Evolutionary conservation across 2,888 invertebrate genomes (phyloP).

Genomic region (Caenorhabditis becei): DNA sequence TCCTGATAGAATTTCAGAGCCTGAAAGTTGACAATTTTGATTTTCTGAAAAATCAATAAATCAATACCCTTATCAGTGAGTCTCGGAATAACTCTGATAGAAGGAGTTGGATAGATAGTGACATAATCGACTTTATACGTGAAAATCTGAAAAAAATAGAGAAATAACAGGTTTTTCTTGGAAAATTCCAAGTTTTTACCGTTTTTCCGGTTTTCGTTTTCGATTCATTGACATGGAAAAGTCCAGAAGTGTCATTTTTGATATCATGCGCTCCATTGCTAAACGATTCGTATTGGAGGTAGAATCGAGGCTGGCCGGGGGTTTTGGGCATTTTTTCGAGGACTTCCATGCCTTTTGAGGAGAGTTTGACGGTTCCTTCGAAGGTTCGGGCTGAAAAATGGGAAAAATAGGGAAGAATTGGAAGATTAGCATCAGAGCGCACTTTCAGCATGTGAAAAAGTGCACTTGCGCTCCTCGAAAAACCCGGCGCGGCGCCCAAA

Average conservation of each 20-base stretch:
- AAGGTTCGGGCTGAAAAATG: conserved; percentile 72
- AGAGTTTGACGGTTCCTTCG: conserved; percentile 73
- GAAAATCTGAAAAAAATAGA: conserved; percentile 64
- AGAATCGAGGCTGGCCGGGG: background rate
- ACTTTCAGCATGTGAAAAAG: background rate
- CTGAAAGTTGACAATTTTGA: background rate
- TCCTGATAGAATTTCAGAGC: conserved; percentile 19
- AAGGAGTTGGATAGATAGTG: conserved; percentile 62
- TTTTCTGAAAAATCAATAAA: background rate
- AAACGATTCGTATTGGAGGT: conserved; percentile 11
- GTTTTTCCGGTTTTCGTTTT: conserved; percentile 36
- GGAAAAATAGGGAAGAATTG: conserved; percentile 13
- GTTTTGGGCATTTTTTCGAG: background rate
- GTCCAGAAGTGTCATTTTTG: conserved; percentile 54
- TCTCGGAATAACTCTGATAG: conserved; percentile 53
- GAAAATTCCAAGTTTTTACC: conserved; percentile 15
- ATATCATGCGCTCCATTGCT: conserved; percentile 22
- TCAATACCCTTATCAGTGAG: too few relatives aligned
- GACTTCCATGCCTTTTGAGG: conserved; percentile 35
- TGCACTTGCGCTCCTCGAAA: background rate
- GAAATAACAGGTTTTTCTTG: background rate
- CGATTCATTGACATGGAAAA: conserved; percentile 62
- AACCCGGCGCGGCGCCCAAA: too few relatives aligned
- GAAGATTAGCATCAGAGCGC: too few relatives aligned
- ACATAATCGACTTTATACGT: conserved; percentile 77